Evolutionary conservation across 1,140 invertebrate genomes (phyloP).

Genomic region (Conus ventricosus): DNA sequence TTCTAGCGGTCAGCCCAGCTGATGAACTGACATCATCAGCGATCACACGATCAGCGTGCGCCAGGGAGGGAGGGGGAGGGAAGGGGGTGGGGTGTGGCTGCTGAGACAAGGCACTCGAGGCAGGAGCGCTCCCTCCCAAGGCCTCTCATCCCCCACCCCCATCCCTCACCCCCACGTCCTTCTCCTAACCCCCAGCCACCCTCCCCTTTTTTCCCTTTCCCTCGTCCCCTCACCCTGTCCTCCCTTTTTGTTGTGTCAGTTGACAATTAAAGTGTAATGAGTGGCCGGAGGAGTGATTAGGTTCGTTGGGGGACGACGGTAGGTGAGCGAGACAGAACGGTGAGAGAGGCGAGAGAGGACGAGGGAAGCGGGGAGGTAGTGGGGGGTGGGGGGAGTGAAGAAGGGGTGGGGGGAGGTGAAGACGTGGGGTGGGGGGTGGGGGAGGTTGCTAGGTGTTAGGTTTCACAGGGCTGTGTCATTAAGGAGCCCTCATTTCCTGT

Average conservation of each 20-base stretch:
- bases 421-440: too few relatives aligned
- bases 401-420: too few relatives aligned
- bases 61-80: too few relatives aligned
- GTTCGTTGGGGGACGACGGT: conserved; percentile 20
- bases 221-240: not conserved
- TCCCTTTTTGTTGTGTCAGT: conserved; percentile 33
- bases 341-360: not conserved
- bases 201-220: not conserved
- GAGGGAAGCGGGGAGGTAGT: not conserved
- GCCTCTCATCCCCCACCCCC: too few relatives aligned
- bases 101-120: too few relatives aligned
- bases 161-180: too few relatives aligned
- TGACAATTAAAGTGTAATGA: conserved; percentile 35
- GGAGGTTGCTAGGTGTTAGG: not conserved
- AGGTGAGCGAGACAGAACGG: not conserved
- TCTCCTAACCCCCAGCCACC: too few relatives aligned
- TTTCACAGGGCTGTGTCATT: not conserved
- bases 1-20: too few relatives aligned
- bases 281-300: not conserved
- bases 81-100: too few relatives aligned
- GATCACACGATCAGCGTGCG: too few relatives aligned
- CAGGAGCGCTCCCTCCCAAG: too few relatives aligned
- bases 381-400: not conserved
- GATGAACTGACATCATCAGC: too few relatives aligned
- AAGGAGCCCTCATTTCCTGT: not conserved